A percentile compares a stretch with the other conserved stretches of the same genome.
These are phyloP conservation scores for Limanda limanda DNA, from an alignment of 2,113 vertebrate species.

Conservation along the genomic window DNA sequence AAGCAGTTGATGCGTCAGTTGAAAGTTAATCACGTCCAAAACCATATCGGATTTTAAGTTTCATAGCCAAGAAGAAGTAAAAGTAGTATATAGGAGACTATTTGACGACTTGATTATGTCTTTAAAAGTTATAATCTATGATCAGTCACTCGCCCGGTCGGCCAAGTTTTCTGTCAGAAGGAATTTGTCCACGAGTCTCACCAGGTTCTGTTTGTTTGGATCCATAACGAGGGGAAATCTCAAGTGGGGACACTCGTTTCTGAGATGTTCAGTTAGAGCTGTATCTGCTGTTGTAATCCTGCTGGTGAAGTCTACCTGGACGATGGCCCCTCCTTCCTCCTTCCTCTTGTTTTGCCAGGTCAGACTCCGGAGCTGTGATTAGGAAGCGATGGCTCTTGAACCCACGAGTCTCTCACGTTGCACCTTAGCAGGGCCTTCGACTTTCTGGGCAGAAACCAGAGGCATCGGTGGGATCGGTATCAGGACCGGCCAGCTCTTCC, in stretches of 20 bases:
- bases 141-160: background rate
- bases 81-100: no score
- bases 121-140: background rate
- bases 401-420: constrained; percentile 38
- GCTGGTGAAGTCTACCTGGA: constrained; percentile 58
- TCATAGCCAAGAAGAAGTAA: background rate
- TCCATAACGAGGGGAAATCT: constrained; percentile 32
- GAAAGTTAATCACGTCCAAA: background rate
- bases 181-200: background rate
- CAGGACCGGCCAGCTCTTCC: constrained; percentile 82
- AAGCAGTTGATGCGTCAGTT: no score
- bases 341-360: constrained; percentile 73
- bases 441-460: constrained; percentile 60
- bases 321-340: constrained; percentile 58
- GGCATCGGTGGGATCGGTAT: constrained; percentile 78
- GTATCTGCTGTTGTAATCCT: constrained; percentile 43
- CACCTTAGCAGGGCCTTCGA: constrained; percentile 44
- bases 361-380: constrained; percentile 71
- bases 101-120: background rate
- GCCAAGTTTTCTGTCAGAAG: background rate
- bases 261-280: constrained; percentile 11
- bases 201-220: constrained; percentile 40
- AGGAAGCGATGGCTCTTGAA: constrained; percentile 77
- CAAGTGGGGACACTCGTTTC: constrained; percentile 29
- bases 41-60: background rate